These are phyloP conservation scores for Phenganax subtilis DNA, from an alignment of 92 coral and sea anemone species.

Conservation along the genomic window DNA sequence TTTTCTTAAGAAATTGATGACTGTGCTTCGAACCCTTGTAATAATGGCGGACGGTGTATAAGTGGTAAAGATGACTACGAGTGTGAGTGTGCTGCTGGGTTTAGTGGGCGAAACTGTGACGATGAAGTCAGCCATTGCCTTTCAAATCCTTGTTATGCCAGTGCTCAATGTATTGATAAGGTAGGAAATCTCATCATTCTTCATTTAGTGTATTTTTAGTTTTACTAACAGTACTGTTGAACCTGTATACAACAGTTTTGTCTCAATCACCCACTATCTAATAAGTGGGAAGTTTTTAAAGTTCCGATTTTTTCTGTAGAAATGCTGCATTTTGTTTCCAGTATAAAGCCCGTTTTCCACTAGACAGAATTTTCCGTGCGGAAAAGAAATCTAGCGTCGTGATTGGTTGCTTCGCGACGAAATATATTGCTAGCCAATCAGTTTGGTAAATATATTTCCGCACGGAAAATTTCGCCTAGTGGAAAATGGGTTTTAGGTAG, in stretches of 20 bases:
- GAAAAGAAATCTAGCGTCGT: no score
- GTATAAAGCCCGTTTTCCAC: no score
- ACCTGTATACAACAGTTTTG: no score
- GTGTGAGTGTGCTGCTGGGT: constrained; percentile 81
- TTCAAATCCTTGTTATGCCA: constrained; percentile 90
- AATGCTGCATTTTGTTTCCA: neutral
- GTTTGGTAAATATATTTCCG: no score
- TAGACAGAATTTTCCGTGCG: no score
- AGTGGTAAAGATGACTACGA: constrained; percentile 63
- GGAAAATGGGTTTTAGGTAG: no score
- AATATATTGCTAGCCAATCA: no score
- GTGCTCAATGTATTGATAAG: constrained; percentile 90
- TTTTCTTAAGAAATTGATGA: constrained; percentile 62
- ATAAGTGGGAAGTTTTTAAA: neutral
- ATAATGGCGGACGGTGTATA: constrained; percentile 74
- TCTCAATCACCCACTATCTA: no score
- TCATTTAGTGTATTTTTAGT: no score
- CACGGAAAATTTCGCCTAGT: no score
- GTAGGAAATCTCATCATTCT: constrained; percentile 33
- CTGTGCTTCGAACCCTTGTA: constrained; percentile 88
- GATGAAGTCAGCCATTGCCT: constrained; percentile 76
- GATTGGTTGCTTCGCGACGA: no score
- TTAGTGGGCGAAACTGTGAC: constrained; percentile 72
- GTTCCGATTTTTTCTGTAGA: neutral
- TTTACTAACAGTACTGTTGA: no score